Conservation (phyloP, 53 echinoderm and acorn worm genomes). For the Astropecten irregularis region DNA sequence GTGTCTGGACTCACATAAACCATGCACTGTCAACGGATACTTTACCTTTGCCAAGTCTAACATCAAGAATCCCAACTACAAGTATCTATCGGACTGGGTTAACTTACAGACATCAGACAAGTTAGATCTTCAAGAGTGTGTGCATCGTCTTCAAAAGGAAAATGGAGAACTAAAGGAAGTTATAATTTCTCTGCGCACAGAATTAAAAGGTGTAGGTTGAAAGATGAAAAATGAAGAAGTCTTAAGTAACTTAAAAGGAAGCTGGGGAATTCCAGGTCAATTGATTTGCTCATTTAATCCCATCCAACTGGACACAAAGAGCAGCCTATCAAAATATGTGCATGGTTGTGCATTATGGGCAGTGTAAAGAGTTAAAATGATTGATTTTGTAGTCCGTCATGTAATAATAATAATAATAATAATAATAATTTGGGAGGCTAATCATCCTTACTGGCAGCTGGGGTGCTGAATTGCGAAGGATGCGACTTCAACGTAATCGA, state of each 20-base stretch:
- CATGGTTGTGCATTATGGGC: no score
- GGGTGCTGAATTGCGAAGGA: no score
- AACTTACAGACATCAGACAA: not conserved
- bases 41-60: no score
- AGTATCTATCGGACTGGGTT: no score
- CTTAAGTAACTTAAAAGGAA: not conserved
- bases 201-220: not conserved
- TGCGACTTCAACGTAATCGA: no score
- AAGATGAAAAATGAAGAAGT: slow-evolving; percentile 22
- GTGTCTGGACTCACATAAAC: not conserved
- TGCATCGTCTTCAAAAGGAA: slow-evolving; percentile 24
- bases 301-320: not conserved
- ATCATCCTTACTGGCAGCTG: no score
- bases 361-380: no score
- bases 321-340: slow-evolving; percentile 33
- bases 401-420: no score
- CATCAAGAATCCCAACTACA: no score
- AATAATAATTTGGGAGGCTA: no score
- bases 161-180: not conserved
- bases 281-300: not conserved
- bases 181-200: not conserved
- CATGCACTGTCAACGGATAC: slow-evolving; percentile 48
- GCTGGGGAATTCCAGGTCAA: not conserved
- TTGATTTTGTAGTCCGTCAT: no score
- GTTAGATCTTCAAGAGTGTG: not conserved